These are phyloP conservation scores for Acromyrmex charruanus DNA, from an alignment of 1,140 invertebrate genomes.

Conservation along the genomic window DNA sequence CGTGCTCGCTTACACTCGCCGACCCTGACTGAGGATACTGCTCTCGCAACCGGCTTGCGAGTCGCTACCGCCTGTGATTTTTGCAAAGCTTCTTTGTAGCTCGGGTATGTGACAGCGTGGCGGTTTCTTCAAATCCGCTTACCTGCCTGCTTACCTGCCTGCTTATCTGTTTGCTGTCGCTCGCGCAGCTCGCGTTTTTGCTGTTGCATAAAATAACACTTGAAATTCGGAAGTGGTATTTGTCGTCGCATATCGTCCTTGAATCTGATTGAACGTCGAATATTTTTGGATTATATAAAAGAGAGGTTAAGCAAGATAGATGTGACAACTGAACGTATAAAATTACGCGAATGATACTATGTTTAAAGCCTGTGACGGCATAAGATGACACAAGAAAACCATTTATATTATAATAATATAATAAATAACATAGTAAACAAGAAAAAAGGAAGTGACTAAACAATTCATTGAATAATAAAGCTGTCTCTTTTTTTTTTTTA, in stretches of 20 bases:
- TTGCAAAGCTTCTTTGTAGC: conserved; percentile 32
- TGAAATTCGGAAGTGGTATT: conserved; percentile 40
- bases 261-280: conserved; percentile 35
- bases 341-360: background rate
- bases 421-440: background rate
- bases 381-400: background rate
- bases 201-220: background rate
- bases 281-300: conserved; percentile 37
- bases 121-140: conserved; percentile 55
- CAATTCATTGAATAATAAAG: background rate
- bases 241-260: background rate
- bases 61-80: conserved; percentile 21
- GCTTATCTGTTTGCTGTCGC: background rate
- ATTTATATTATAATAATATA: background rate
- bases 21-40: conserved; percentile 64
- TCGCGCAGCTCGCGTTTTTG: conserved; percentile 9
- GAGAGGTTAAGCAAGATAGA: background rate
- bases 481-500: conserved; percentile 1
- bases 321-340: background rate
- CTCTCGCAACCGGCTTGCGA: conserved; percentile 52
- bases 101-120: conserved; percentile 16
- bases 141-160: conserved; percentile 17
- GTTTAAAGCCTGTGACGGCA: background rate
- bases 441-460: background rate
- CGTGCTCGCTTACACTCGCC: conserved; percentile 44